Evolutionary conservation across 92 coral and sea anemone genomes (phyloP).

Genomic region (Zoanthus solanderi): DNA sequence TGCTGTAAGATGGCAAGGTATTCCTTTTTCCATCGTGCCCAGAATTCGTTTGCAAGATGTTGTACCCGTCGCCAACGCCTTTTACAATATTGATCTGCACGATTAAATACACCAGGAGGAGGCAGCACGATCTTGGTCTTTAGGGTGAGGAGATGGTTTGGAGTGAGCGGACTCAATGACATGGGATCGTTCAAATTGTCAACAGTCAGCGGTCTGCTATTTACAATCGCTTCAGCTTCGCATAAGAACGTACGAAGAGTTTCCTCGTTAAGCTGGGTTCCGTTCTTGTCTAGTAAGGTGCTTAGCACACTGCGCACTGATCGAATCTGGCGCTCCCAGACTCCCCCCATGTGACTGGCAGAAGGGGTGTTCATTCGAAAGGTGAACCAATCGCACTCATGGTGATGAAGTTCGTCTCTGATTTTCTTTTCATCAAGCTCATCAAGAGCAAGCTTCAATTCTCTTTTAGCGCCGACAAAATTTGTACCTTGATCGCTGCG

Average conservation of each 20-base stretch:
- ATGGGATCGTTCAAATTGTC: constrained; percentile 35
- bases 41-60: constrained; percentile 24
- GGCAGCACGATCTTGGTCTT: constrained; percentile 44
- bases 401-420: not conserved
- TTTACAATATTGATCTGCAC: constrained; percentile 25
- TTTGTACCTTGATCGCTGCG: constrained; percentile 46
- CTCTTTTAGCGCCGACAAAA: constrained; percentile 29
- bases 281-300: constrained; percentile 27
- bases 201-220: constrained; percentile 37
- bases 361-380: constrained; percentile 5
- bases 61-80: constrained; percentile 25
- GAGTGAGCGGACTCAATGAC: constrained; percentile 33
- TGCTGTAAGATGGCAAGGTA: constrained; percentile 28
- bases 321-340: constrained; percentile 42
- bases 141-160: constrained; percentile 41
- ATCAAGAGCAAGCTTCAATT: not conserved
- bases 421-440: constrained; percentile 9
- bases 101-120: constrained; percentile 44
- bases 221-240: constrained; percentile 45
- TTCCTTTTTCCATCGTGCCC: constrained; percentile 38
- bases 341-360: constrained; percentile 38
- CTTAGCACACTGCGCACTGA: constrained; percentile 33
- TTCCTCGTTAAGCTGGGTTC: constrained; percentile 29
- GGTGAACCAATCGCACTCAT: constrained; percentile 30
- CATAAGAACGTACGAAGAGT: constrained; percentile 44